phyloP scores from a whole-genome alignment of 2,888 invertebrate genomes.

The Synergus itoensis region DNA sequence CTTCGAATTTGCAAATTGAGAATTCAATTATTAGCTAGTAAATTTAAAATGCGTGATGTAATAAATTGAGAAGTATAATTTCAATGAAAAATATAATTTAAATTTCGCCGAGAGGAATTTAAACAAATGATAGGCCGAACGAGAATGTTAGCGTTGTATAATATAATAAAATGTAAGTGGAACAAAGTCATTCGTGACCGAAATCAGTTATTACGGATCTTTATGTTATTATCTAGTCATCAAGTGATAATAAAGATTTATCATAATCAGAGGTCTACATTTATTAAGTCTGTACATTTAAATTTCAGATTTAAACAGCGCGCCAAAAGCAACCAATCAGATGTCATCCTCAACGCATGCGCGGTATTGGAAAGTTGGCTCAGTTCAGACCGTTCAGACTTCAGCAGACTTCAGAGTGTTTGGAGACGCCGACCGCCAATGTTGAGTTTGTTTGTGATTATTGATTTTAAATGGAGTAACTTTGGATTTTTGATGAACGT shows the following conservation, averaged over 20 bases:
- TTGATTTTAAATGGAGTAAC: no score
- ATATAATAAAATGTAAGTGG: constrained; percentile 40
- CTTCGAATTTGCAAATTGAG: constrained; percentile 2
- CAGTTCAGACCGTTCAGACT: no score
- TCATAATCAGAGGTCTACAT: constrained; percentile 69
- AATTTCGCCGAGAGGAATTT: constrained; percentile 19
- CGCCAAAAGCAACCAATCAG: no score
- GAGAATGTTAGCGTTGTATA: constrained; percentile 40
- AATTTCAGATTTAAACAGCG: background rate
- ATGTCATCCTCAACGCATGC: no score
- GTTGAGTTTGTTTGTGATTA: no score
- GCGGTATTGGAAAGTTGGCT: no score
- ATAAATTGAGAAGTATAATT: background rate
- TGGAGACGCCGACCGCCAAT: no score
- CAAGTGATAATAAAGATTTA: constrained; percentile 77
- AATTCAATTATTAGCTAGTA: constrained; percentile 34
- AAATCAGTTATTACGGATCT: constrained; percentile 75
- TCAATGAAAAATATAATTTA: constrained; percentile 15
- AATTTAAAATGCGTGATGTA: background rate
- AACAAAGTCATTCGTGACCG: constrained; percentile 49
- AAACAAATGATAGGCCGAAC: constrained; percentile 25
- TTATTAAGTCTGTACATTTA: constrained; percentile 29
- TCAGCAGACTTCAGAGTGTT: no score
- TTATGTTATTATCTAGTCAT: constrained; percentile 78
- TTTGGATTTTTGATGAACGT: no score